Evolutionary conservation across 2,888 invertebrate genomes (phyloP).

Genomic region (Epirrita christyi): DNA sequence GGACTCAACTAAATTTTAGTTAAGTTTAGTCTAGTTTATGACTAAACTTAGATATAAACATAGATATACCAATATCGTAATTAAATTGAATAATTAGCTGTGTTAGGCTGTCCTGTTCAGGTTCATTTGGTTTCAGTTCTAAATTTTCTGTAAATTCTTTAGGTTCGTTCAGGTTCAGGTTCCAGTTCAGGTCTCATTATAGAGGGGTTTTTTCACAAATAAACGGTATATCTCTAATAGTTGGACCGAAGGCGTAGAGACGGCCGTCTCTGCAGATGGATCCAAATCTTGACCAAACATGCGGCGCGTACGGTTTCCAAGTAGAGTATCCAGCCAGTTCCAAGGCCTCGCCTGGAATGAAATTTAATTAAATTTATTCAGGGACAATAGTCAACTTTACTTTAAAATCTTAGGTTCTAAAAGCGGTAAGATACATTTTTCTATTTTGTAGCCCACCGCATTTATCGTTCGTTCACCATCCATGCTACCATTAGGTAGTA

Average conservation of each 20-base stretch:
- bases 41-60: no score
- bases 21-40: no score
- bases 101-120: no score
- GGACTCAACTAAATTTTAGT: no score
- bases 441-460: no score
- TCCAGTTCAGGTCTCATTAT: background rate
- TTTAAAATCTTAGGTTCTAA: no score
- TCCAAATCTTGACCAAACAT: background rate
- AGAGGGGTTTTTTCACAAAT: background rate
- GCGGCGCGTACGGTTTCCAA: background rate
- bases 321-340: background rate
- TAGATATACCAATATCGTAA: no score
- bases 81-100: no score
- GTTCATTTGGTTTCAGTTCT: background rate
- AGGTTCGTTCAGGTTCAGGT: background rate
- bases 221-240: background rate
- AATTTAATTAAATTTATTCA: background rate
- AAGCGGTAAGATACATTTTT: no score
- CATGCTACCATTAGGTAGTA: no score
- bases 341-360: background rate
- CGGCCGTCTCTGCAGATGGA: constrained; percentile 1
- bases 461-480: no score
- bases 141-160: background rate
- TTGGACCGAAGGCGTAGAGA: background rate
- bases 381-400: no score